Percentiles rank a stretch among this genome's conserved stretches.
Conservation (phyloP, 2,113 vertebrate genomes). For the Phalacrocorax pelagicus region DNA sequence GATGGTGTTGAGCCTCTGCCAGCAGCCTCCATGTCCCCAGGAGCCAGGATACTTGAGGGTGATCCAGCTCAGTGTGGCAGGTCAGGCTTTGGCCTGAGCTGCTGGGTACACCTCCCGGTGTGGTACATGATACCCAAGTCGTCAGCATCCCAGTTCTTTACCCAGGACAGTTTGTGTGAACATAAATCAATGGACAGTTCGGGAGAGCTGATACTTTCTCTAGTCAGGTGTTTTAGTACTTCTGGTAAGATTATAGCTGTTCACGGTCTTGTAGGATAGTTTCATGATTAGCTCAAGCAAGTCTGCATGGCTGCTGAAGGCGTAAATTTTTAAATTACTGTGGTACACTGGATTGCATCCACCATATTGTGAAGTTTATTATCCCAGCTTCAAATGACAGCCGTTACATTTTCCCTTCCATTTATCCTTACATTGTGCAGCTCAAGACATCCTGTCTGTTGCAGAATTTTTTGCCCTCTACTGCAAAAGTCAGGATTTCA, state of each 20-base stretch:
- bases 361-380: not conserved
- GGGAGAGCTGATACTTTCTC: not conserved
- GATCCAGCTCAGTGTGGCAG: not conserved
- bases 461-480: not conserved
- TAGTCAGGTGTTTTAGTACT: not conserved
- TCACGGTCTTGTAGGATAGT: not conserved
- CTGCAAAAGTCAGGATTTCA: not conserved
- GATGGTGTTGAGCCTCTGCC: not conserved
- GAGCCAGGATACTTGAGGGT: rapidly evolving
- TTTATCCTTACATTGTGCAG: not conserved
- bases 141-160: not conserved
- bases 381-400: not conserved
- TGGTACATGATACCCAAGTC: not conserved
- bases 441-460: not conserved
- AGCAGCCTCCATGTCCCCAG: rapidly evolving
- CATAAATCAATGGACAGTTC: not conserved
- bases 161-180: not conserved
- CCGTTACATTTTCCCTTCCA: not conserved
- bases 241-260: not conserved
- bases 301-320: not conserved
- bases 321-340: not conserved
- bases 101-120: not conserved
- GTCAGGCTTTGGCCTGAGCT: not conserved
- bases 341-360: not conserved
- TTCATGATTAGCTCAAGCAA: not conserved